phyloP scores from a whole-genome alignment of 2,888 invertebrate species.

The Parnassius apollo region DNA sequence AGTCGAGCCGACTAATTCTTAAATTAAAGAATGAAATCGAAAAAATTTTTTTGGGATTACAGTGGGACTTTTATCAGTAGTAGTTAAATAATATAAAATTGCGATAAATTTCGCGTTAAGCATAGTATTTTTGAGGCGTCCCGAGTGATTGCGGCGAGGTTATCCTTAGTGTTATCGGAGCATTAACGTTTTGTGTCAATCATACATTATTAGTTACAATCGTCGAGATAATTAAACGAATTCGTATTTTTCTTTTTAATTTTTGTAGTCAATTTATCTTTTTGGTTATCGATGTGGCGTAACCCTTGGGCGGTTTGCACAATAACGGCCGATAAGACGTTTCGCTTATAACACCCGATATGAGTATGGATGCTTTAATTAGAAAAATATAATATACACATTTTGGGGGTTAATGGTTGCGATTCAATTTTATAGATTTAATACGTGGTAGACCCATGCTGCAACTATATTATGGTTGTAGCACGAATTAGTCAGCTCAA shows the following conservation, averaged over 20 bases:
- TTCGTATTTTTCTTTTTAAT: slow-evolving; percentile 49
- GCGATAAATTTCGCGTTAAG: slow-evolving; percentile 5
- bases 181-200: slow-evolving; percentile 37
- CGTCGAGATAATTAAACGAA: slow-evolving; percentile 51
- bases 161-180: slow-evolving; percentile 44
- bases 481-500: no score
- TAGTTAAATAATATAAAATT: slow-evolving; percentile 1
- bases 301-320: slow-evolving; percentile 59
- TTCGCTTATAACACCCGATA: slow-evolving; percentile 46
- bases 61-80: background rate
- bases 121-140: slow-evolving; percentile 32
- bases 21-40: no score
- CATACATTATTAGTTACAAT: slow-evolving; percentile 44
- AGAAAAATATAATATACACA: slow-evolving; percentile 21
- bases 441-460: no score
- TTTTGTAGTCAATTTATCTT: slow-evolving; percentile 52
- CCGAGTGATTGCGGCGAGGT: slow-evolving; percentile 41
- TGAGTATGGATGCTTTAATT: slow-evolving; percentile 31
- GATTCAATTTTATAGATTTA: no score
- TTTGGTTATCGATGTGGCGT: slow-evolving; percentile 67
- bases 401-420: slow-evolving; percentile 27
- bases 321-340: slow-evolving; percentile 56
- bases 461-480: no score
- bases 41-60: no score
- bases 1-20: no score